Percentiles rank a stretch among this genome's conserved stretches.
Conservation (phyloP, 1,140 invertebrate genomes). For the Drosophila melanica region DNA sequence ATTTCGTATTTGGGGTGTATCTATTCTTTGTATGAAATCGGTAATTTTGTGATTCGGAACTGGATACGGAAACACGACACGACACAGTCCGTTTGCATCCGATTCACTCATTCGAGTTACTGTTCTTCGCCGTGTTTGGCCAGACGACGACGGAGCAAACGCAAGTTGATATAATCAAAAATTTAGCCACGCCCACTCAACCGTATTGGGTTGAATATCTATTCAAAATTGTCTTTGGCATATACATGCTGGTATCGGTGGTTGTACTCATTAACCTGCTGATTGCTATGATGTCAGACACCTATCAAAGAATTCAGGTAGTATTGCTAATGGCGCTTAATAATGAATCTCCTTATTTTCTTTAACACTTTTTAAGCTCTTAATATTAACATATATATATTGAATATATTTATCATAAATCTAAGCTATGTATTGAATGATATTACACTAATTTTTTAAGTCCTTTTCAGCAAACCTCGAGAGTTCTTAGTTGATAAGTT, state of each 20-base stretch:
- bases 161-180: constrained; percentile 85
- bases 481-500: constrained; percentile 4
- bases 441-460: constrained; percentile 45
- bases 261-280: constrained; percentile 99
- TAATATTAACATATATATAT: constrained; percentile 18
- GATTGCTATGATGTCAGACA: constrained; percentile 99
- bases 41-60: constrained; percentile 1
- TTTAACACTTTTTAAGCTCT: constrained; percentile 20
- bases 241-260: constrained; percentile 99
- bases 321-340: constrained; percentile 78
- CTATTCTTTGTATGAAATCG: not conserved
- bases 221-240: constrained; percentile 93
- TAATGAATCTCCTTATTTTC: constrained; percentile 21
- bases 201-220: constrained; percentile 90
- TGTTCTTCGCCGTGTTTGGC: constrained; percentile 99
- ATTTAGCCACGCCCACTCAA: constrained; percentile 85
- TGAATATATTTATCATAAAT: constrained; percentile 5
- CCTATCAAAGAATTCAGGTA: constrained; percentile 99
- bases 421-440: constrained; percentile 62
- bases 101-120: constrained; percentile 95
- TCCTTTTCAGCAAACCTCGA: constrained; percentile 61
- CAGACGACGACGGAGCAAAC: constrained; percentile 95
- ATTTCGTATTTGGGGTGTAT: not conserved
- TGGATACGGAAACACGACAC: constrained; percentile 32
- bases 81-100: constrained; percentile 94